Base-by-base conservation (phyloP, 1,140 invertebrate genomes). In the Carcinoscorpius rotundicauda region DNA sequence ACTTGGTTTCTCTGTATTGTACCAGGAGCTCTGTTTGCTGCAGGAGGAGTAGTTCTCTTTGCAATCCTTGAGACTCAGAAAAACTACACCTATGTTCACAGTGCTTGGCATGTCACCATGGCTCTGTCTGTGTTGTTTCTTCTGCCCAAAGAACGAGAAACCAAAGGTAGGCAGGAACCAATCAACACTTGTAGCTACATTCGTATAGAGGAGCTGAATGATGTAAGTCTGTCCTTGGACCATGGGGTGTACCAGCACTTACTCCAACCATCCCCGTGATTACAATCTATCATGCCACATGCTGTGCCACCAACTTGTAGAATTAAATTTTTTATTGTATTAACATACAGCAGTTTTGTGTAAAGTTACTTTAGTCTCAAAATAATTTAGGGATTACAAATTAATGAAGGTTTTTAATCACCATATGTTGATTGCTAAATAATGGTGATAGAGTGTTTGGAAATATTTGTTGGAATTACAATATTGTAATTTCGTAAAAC, bases 61-160 rank as follows among this genome's bases (percentile, higher is more conserved):
- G 87, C 87, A 4, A 87, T 94, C 72, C 77, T 93, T 8, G 88
- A 95, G 76, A 94, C 91, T 0, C 82, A 79, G 50, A 76, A 78
- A 11, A 82, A 82, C 70, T 83, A 83, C 68, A 74, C 89, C 73
- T 87, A 91, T 71, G 83, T 91, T 3, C 93, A 96, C 76, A 94
- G 91, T 58, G 73, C 88, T n/a, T 95, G 93, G 92, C 93, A 96
- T 75, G 82, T 86, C 71, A 84, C 88, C 29, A 88, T 93, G 73
- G 90, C 91, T 3, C 64, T 88, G 3, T 86, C 87, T 64, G 86
- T 93, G 9, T 80, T 91, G 29, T 86, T 92, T 68, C 77, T 95
- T 5, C 77, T 95, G 64, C 91, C 91, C 6, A 66, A 69, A 29
- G 59, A 60, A 60, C 48, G 49, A 3, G 29, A 29, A 29, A 29